Evolutionary conservation across 2,797 vertebrate species (phyloP).

Genomic region (Ctenopoma kingsleyae): DNA sequence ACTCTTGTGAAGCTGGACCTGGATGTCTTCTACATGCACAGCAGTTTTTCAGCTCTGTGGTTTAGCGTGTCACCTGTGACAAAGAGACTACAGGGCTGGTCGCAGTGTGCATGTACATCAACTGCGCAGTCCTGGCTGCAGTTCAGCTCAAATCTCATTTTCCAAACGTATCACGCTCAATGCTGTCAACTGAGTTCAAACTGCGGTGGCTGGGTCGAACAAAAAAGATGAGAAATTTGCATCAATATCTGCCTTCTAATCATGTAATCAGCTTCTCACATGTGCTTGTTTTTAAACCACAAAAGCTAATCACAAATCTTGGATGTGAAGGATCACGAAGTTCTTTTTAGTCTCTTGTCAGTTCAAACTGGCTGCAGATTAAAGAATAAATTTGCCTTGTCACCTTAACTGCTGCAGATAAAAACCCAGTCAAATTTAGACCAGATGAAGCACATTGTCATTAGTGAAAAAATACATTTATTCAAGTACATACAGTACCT

Average conservation of each 20-base stretch:
- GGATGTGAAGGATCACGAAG: slow-evolving; percentile 16
- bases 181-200: slow-evolving; percentile 20
- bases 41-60: slow-evolving; percentile 19
- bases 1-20: slow-evolving; percentile 58
- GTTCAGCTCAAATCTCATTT: slow-evolving; percentile 23
- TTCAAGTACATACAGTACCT: not conserved
- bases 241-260: slow-evolving; percentile 28
- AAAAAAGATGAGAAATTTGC: slow-evolving; percentile 22
- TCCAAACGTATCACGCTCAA: slow-evolving; percentile 28
- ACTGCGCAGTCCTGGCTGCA: slow-evolving; percentile 37
- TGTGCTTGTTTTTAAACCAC: slow-evolving; percentile 23
- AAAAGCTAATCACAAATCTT: slow-evolving; percentile 24
- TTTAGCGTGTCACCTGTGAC: slow-evolving; percentile 40
- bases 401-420: not conserved
- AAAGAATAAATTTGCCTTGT: slow-evolving; percentile 5
- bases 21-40: slow-evolving; percentile 21
- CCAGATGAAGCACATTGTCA: not conserved
- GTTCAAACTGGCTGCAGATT: slow-evolving; percentile 12
- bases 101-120: slow-evolving; percentile 38
- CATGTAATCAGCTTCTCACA: slow-evolving; percentile 27
- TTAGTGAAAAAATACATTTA: not conserved
- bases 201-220: slow-evolving; percentile 3
- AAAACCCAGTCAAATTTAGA: not conserved
- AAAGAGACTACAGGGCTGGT: slow-evolving; percentile 33
- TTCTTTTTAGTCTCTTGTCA: not conserved